Evolutionary conservation across 2,113 vertebrate species (phyloP), one percentile per base, ranked within the genome.

Genomic region (Pongo abelii): DNA sequence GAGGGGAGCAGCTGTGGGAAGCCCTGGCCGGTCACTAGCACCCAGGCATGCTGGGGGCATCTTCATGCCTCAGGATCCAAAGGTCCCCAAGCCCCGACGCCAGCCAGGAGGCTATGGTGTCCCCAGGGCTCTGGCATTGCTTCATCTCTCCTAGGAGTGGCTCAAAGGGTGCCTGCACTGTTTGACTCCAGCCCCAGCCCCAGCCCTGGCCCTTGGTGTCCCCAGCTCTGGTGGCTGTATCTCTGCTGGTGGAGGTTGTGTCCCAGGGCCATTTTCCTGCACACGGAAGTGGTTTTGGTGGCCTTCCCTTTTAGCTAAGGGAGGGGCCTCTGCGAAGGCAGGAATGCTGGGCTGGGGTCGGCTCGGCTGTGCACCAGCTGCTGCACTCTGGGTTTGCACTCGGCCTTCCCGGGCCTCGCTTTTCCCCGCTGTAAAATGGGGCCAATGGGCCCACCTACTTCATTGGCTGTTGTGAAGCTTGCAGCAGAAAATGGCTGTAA

Each of bases 261-360:
- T 80, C 50, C 48, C 1, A 0, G 0, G 1, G 91, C 70, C 72
- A 5, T 93, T 79, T 74, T 81, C 81, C 52, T 16, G 2, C 8
- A 0, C 3, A 0, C 4, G 27, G 83, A 50, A 25, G 35, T 38
- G 25, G n/a, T 75, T 46, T 35, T 7, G 67, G 38, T 3, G 32
- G 43, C 46, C 46, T 84, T 57, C 23, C 0, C 90, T 43, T 70
- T 81, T 40, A n/a, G 69, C 59, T 61, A 2, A 25, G 23, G 79
- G 22, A 77, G 35, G 25, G 18, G 23, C 25, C 78, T 7, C 55
- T 2, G 0, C 0, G 72, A 35, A 23, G 55, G n/a, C 40, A 27
- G 43, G 38, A 16, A 32, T 1, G 25, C 4, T 3, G 8, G 79
- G 20, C 61, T 0, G 4, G 35, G 61, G 52, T 38, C 5, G 0